Conservation (phyloP, 1,140 invertebrate species). For the Parasteatoda tepidariorum region DNA sequence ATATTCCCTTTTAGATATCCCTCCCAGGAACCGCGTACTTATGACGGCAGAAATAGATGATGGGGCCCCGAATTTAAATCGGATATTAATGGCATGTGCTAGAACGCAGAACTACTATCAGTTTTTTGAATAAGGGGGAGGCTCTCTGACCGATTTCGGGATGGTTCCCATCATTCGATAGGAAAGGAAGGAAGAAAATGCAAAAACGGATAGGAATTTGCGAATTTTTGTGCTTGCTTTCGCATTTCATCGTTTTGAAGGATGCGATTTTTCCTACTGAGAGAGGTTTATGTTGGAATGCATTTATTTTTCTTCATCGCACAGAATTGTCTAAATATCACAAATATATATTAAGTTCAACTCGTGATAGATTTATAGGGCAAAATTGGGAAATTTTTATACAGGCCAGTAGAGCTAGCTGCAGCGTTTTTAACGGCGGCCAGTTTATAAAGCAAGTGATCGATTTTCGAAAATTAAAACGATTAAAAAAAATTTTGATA, state of each 20-base stretch:
- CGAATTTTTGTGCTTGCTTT: slow-evolving; percentile 14
- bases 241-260: slow-evolving; percentile 22
- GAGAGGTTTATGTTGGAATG: neutral
- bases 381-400: too few relatives aligned
- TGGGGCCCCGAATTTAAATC: slow-evolving; percentile 45
- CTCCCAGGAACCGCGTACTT: neutral
- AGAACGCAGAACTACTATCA: neutral
- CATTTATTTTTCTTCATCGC: neutral
- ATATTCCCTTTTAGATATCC: slow-evolving; percentile 9
- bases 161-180: slow-evolving; percentile 3
- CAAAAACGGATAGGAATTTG: slow-evolving; percentile 4
- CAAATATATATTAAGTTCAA: too few relatives aligned
- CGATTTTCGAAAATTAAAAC: too few relatives aligned
- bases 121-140: neutral
- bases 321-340: too few relatives aligned
- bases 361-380: too few relatives aligned
- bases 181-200: neutral
- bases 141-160: slow-evolving; percentile 15
- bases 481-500: too few relatives aligned
- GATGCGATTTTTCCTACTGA: neutral
- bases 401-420: too few relatives aligned
- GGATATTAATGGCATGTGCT: slow-evolving; percentile 45
- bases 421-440: too few relatives aligned
- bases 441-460: too few relatives aligned
- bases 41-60: slow-evolving; percentile 53